These are phyloP conservation scores for Mactromeris polynyma DNA, from an alignment of 2,888 invertebrate species.

Conservation along the genomic window DNA sequence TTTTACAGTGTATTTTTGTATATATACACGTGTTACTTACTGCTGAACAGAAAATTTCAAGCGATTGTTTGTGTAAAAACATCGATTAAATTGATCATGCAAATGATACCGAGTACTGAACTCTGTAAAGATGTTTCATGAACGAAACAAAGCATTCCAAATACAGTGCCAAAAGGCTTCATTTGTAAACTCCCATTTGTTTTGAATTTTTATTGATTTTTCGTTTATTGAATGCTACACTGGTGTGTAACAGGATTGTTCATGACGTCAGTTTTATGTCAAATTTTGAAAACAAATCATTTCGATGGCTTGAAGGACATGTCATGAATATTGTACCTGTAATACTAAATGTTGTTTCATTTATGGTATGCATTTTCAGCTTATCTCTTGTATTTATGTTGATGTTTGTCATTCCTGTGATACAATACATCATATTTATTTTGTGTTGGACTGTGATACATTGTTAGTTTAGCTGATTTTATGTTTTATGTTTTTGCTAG, in stretches of 20 bases:
- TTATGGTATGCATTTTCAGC: not conserved
- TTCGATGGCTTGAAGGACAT: no score
- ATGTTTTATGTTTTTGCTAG: constrained; percentile 9
- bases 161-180: no score
- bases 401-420: not conserved
- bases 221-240: no score
- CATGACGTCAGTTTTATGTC: no score
- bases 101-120: no score
- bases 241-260: no score
- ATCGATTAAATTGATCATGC: not conserved
- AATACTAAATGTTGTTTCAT: not conserved
- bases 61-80: not conserved
- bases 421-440: not conserved
- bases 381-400: not conserved
- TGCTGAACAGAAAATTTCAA: not conserved
- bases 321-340: no score
- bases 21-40: not conserved
- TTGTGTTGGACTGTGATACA: not conserved
- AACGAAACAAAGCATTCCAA: no score
- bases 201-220: no score
- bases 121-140: no score
- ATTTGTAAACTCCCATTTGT: no score
- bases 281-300: no score
- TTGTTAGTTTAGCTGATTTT: not conserved
- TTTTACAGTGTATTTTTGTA: not conserved